These are phyloP conservation scores for Excalfactoria chinensis DNA, from an alignment of 2,113 vertebrate species.

Conservation along the genomic window DNA sequence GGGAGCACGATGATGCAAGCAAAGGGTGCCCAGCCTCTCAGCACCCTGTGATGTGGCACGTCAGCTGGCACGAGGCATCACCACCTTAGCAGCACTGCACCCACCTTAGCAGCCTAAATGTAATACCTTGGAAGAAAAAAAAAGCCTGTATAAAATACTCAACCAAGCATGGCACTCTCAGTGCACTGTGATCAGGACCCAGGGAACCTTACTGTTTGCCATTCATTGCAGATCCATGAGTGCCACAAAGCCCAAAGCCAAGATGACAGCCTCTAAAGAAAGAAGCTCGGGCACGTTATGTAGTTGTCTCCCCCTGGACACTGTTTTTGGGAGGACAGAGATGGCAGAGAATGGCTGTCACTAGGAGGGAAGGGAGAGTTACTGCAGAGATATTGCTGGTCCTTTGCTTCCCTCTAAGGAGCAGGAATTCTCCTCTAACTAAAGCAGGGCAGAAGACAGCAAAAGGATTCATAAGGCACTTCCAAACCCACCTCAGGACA, in stretches of 20 bases:
- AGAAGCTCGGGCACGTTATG: background rate
- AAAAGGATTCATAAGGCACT: background rate
- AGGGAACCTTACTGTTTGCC: background rate
- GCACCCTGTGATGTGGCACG: background rate
- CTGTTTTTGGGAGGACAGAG: rapidly evolving
- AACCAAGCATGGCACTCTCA: background rate
- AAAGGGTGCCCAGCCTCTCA: background rate
- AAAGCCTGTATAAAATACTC: background rate
- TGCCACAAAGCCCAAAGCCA: background rate
- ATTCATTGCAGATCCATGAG: background rate
- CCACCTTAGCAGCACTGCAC: background rate
- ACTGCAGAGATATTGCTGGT: background rate
- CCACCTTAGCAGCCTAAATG: background rate
- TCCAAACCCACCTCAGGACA: background rate
- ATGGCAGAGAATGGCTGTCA: background rate
- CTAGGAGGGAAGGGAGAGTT: background rate
- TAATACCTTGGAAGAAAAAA: background rate
- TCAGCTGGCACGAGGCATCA: background rate
- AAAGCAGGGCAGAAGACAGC: background rate
- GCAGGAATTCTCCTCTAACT: background rate
- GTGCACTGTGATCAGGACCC: background rate
- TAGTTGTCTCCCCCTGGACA: background rate
- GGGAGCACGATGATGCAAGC: rapidly evolving
- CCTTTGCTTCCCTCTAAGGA: background rate
- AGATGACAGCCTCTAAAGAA: background rate